Evolutionary conservation across 2,888 invertebrate species (phyloP).

Genomic region (Octonoba sinensis): DNA sequence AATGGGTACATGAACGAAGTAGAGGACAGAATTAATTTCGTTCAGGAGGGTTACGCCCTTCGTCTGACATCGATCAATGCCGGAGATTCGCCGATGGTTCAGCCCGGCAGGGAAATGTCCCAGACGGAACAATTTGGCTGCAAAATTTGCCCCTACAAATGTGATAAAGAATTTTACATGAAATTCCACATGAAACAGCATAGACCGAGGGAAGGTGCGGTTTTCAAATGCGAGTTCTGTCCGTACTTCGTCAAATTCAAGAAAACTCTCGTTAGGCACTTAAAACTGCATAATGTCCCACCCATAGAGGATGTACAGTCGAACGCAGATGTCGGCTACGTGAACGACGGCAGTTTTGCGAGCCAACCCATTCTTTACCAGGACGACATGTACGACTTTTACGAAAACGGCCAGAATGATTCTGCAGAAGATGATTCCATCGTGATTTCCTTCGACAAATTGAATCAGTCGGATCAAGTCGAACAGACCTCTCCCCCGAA

Average conservation of each 20-base stretch:
- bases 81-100: background rate
- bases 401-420: conserved; percentile 21
- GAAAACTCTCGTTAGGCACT: conserved; percentile 78
- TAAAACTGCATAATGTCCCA: conserved; percentile 74
- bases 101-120: background rate
- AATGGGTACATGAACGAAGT: conserved; percentile 63
- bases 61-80: conserved; percentile 34
- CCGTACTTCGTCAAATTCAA: conserved; percentile 76
- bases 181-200: conserved; percentile 80
- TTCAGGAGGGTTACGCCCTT: conserved; percentile 42
- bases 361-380: background rate
- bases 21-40: conserved; percentile 63
- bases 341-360: background rate
- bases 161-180: conserved; percentile 76
- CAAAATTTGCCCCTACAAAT: conserved; percentile 81
- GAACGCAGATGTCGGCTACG: background rate
- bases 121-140: conserved; percentile 72
- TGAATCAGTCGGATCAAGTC: conserved; percentile 29
- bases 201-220: conserved; percentile 77
- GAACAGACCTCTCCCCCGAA: conserved; percentile 34
- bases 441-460: conserved; percentile 43
- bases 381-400: conserved; percentile 19
- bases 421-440: conserved; percentile 74
- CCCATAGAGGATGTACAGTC: background rate
- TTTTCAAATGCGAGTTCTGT: conserved; percentile 85